Base-by-base conservation (phyloP, 2,888 invertebrate species). In the Rhingia campestris region DNA sequence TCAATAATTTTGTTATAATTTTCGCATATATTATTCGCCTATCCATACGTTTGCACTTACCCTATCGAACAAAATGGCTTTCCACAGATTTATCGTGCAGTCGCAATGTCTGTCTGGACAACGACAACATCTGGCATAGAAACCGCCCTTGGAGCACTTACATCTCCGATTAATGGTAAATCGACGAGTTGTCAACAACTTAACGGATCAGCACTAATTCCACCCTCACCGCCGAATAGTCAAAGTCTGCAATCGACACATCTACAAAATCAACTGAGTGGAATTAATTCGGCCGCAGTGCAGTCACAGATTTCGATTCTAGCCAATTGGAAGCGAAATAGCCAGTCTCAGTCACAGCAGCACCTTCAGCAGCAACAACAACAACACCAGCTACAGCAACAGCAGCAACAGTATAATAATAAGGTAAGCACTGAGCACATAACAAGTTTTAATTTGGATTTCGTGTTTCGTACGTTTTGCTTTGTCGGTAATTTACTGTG, bases 81-180 rank as follows among this genome's bases (percentile, higher is more conserved):
- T 80, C 14, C 75, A 76, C 76, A 80, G 69, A 80, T 64, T 74
- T 70, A 12, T 54, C 41, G 75, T 69, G n/a, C 10, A 10, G 35
- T 80, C 88, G 87, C 86, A 81, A 91, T 91, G 95, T 95, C 95
- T 92, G 93, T 95, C 92, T 95, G 95, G 95, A 94, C 94, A 89
- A 94, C 94, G 90, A 93, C 93, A 90, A 93, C 94, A 88, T 93
- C 93, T 91, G 94, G 92, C 88, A 89, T 93, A 90, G 91, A 91
- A 77, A 88, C 88, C 56, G 88, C 88, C 51, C 82, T 88, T 69
- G 88, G 87, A 70, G 86, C 87, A 58, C 59, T 88, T 49, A 86
- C 87, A 61, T 63, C 87, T 56, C 86, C 87, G 32, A 70, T 84
- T 35, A 84, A 84, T 80, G 84, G 80, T 10, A 86, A 86, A 63